Conservation (phyloP, 2,888 invertebrate genomes). For the Tenthredo livida region DNA sequence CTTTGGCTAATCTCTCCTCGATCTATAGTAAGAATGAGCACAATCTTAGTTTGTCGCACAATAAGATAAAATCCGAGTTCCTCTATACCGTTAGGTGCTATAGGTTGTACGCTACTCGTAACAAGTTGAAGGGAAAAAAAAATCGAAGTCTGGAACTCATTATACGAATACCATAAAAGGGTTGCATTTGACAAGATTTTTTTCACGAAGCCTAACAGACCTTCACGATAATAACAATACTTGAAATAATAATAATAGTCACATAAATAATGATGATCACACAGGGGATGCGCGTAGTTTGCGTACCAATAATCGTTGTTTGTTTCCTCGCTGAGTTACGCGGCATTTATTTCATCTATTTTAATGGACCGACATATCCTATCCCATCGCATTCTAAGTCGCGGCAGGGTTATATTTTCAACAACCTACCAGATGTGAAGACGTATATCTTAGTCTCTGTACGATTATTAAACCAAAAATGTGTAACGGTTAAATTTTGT, state of each 20-base stretch:
- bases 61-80: conserved; percentile 35
- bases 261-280: neutral
- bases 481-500: neutral
- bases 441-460: neutral
- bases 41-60: conserved; percentile 21
- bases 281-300: conserved; percentile 54
- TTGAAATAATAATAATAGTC: conserved; percentile 1
- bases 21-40: neutral
- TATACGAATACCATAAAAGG: conserved; percentile 49
- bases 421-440: conserved; percentile 27
- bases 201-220: neutral
- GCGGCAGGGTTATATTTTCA: conserved; percentile 20
- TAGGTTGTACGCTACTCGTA: neutral
- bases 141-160: conserved; percentile 53
- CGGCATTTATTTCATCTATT: conserved; percentile 53
- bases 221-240: neutral
- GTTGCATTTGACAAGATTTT: conserved; percentile 43
- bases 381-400: conserved; percentile 25
- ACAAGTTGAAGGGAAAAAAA: neutral
- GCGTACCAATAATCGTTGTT: conserved; percentile 49
- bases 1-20: conserved; percentile 1
- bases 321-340: conserved; percentile 44
- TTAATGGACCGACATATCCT: conserved; percentile 52
- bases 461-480: neutral
- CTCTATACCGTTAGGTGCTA: conserved; percentile 17